Evolutionary conservation across 2,888 invertebrate genomes (phyloP), one percentile per base, ranked within the genome.

Genomic region (Ennomos erosarius): DNA sequence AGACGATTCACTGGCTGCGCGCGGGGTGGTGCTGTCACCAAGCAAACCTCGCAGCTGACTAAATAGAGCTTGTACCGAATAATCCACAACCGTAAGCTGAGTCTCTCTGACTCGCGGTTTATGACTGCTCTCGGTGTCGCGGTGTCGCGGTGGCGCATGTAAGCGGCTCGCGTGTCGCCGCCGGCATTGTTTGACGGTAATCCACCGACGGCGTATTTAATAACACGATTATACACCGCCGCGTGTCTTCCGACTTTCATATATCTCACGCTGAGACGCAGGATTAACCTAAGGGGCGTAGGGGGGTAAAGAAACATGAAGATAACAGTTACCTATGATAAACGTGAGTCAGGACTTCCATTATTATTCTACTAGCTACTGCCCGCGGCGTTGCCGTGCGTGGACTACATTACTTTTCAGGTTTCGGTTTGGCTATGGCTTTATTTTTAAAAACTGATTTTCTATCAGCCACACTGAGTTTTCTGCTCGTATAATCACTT

Each of bases 121-220:
- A 40, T 49, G 33, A 40, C 46, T 40, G 6, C 2, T 59, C 56
- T 66, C 47, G 47, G n/a, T n/a, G n/a, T n/a, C 64, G 60, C 33
- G 33, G 48, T 33, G 38, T 10, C 5, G 45, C 10, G 26, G 6
- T 12, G 12, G 36, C 6, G 34, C 34, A 40, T 39, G 40, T 46
- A 49, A 40, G 34, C 49, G 34, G 42, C 35, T 42, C 55, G 40
- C 43, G 43, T 12, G 40, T 13, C 38, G 13, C 42, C 40, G 40
- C 50, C 10, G 40, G 34, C 44, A 39, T 38, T 48, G 55, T 43
- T 37, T 39, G 44, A 11, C 6, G 38, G n/a, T 10, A 26, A 33
- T 33, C 38, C 45, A 10, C 26, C 36, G 52, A 10, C 42, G 26
- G 12, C 8, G 9, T 26, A 40, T 39, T 50, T 34, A 45, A 56